A percentile compares a stretch with the other conserved stretches of the same genome.
phyloP scores from a whole-genome alignment of 2,888 invertebrate species.

The Macropis europaea region DNA sequence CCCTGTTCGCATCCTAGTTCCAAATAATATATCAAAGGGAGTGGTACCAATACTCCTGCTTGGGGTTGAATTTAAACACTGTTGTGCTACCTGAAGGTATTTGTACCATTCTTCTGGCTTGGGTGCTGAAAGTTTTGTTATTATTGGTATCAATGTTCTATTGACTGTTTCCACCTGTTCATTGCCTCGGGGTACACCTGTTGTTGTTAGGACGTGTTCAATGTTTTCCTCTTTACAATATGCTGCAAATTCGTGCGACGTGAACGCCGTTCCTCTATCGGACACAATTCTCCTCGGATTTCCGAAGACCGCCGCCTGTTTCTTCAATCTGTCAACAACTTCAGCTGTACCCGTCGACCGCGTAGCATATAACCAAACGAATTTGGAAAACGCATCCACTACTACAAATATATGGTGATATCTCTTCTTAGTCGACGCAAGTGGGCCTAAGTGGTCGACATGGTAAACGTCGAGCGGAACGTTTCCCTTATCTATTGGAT shows the following conservation, averaged over 20 bases:
- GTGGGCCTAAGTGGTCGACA: neutral
- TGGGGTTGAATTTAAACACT: no score
- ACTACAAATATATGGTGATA: neutral
- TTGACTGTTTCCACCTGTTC: slow-evolving; percentile 39
- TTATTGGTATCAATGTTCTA: slow-evolving; percentile 60
- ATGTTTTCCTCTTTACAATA: slow-evolving; percentile 2
- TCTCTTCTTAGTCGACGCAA: neutral
- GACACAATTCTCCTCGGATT: slow-evolving; percentile 11
- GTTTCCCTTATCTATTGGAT: neutral
- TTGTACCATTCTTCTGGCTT: slow-evolving; percentile 24
- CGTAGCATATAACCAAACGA: slow-evolving; percentile 3
- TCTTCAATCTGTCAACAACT: neutral
- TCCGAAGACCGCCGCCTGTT: slow-evolving; percentile 2
- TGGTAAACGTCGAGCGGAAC: slow-evolving; percentile 5
- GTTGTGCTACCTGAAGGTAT: no score
- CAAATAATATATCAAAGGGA: no score
- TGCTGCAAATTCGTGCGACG: neutral
- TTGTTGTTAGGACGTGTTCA: neutral
- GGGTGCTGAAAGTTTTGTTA: slow-evolving; percentile 68
- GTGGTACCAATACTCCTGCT: no score
- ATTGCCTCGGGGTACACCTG: neutral
- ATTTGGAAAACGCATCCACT: neutral
- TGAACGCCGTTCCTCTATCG: neutral
- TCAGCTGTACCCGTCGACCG: neutral
- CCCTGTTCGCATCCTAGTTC: no score